Conservation (phyloP, 2,113 vertebrate genomes). For the Vulpes lagopus region DNA sequence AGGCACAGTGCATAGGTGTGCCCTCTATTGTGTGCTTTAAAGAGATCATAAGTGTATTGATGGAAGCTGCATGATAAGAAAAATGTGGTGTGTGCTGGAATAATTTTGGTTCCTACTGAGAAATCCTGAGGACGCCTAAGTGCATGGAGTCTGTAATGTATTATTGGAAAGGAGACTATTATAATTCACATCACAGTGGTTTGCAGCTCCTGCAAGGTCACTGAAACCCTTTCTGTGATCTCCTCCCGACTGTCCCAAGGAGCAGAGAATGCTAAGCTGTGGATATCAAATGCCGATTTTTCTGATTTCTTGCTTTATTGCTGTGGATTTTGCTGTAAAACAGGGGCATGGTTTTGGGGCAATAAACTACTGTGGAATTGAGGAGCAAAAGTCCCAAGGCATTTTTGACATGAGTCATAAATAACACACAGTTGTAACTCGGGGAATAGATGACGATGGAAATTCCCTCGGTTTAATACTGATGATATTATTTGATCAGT, state of each 20-base stretch:
- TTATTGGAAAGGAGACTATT: constrained; percentile 76
- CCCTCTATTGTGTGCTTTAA: constrained; percentile 42
- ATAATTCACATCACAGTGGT: constrained; percentile 77
- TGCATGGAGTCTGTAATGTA: constrained; percentile 61
- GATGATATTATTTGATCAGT: constrained; percentile 52
- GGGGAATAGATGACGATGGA: constrained; percentile 26
- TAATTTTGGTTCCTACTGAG: constrained; percentile 67
- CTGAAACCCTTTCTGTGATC: neutral
- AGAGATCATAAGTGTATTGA: constrained; percentile 49
- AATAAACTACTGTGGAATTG: constrained; percentile 63
- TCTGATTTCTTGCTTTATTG: constrained; percentile 77
- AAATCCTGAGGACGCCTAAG: constrained; percentile 43
- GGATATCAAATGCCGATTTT: constrained; percentile 69
- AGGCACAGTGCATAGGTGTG: neutral
- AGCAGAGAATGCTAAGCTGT: constrained; percentile 16
- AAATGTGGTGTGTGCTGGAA: constrained; percentile 48
- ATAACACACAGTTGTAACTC: constrained; percentile 57
- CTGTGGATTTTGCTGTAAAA: constrained; percentile 72
- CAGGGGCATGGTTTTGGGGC: constrained; percentile 1
- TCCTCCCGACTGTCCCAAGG: neutral
- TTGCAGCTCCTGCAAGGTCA: constrained; percentile 66
- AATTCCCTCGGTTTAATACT: neutral
- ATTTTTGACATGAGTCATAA: constrained; percentile 72
- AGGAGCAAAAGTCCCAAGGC: constrained; percentile 44
- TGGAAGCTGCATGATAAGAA: constrained; percentile 65